Evolutionary conservation across 2,888 invertebrate species (phyloP).

Genomic region (Caenorhabditis wallacei): DNA sequence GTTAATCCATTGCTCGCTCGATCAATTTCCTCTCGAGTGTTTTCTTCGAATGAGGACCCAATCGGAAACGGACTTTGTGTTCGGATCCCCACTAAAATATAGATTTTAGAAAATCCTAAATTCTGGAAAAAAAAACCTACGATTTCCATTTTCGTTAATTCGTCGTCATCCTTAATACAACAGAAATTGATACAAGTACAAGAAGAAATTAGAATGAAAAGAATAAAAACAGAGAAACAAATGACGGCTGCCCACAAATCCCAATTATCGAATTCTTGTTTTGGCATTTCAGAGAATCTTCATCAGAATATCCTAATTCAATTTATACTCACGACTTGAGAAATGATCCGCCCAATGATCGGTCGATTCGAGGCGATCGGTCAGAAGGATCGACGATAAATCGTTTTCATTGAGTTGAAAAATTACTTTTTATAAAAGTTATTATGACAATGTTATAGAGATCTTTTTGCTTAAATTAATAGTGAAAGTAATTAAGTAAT

Average conservation of each 20-base stretch:
- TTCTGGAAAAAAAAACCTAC: slow-evolving; percentile 34
- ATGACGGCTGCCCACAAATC: slow-evolving; percentile 51
- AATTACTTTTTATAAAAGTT: neutral
- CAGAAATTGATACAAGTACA: slow-evolving; percentile 43
- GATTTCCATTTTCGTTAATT: slow-evolving; percentile 59
- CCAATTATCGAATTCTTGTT: slow-evolving; percentile 57
- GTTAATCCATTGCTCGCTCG: slow-evolving; percentile 24
- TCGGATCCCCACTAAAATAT: slow-evolving; percentile 39
- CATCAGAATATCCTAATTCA: neutral
- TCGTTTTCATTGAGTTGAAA: too few relatives aligned
- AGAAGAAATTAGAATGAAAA: slow-evolving; percentile 29
- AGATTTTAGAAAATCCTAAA: too few relatives aligned
- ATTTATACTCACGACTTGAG: neutral
- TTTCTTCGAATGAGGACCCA: slow-evolving; percentile 43
- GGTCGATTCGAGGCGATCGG: slow-evolving; percentile 41
- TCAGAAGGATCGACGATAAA: slow-evolving; percentile 35
- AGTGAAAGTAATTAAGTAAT: too few relatives aligned
- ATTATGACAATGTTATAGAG: neutral
- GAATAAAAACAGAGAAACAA: slow-evolving; percentile 36
- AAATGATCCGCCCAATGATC: slow-evolving; percentile 31
- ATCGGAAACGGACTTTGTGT: slow-evolving; percentile 18
- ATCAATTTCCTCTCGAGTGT: slow-evolving; percentile 31
- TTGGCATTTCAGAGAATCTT: slow-evolving; percentile 39
- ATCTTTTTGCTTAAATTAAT: slow-evolving; percentile 10
- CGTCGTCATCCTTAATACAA: slow-evolving; percentile 43